These are phyloP conservation scores for Parazoanthus swiftii DNA, from an alignment of 92 coral and sea anemone species.

Conservation along the genomic window DNA sequence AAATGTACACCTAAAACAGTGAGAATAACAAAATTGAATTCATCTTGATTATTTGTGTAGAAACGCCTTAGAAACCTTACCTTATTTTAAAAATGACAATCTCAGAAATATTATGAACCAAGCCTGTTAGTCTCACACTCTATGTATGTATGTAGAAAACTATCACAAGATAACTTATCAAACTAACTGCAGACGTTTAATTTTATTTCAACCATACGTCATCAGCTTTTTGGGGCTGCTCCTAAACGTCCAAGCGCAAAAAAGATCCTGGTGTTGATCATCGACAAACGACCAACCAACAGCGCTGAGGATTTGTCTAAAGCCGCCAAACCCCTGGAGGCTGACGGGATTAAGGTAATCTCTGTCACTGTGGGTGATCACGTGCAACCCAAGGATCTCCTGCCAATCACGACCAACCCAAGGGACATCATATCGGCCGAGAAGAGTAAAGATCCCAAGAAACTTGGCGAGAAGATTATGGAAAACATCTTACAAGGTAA, in stretches of 20 bases:
- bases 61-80: too few species aligned
- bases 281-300: constrained; percentile 33
- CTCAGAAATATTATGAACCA: too few species aligned
- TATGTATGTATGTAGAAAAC: too few species aligned
- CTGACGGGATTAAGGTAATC: constrained; percentile 10
- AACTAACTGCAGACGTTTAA: not conserved
- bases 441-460: constrained; percentile 15
- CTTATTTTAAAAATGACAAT: too few species aligned
- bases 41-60: too few species aligned
- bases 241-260: constrained; percentile 25
- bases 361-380: constrained; percentile 19
- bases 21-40: too few species aligned
- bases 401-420: constrained; percentile 19
- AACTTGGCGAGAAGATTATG: constrained; percentile 33
- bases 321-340: constrained; percentile 34
- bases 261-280: constrained; percentile 12
- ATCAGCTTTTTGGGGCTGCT: constrained; percentile 33
- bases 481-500: constrained; percentile 28
- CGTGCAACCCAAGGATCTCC: constrained; percentile 25
- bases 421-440: constrained; percentile 9
- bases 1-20: too few species aligned
- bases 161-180: too few species aligned
- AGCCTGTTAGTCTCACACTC: too few species aligned
- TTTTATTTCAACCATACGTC: not conserved
- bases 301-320: constrained; percentile 29